Evolutionary conservation across 2,888 invertebrate species (phyloP).

Genomic region (Clitarchus hookeri): DNA sequence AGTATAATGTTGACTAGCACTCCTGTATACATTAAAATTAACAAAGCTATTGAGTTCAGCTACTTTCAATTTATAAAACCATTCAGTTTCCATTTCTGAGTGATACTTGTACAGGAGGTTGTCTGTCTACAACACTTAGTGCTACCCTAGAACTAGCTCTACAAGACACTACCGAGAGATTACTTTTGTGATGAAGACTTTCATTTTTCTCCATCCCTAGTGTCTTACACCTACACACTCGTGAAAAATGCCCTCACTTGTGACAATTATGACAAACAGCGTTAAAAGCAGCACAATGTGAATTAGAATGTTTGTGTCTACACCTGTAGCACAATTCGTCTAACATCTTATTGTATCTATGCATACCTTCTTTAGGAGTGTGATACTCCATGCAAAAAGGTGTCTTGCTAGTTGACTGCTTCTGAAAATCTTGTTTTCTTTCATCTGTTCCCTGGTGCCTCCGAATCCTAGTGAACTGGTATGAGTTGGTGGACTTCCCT

Average conservation of each 20-base stretch:
- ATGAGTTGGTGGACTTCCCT: neutral
- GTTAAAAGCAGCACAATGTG: neutral
- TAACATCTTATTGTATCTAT: neutral
- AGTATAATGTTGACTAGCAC: neutral
- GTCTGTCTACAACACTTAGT: neutral
- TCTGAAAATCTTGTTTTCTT: no score
- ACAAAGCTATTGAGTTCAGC: neutral
- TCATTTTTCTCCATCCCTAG: no score
- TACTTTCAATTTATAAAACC: neutral
- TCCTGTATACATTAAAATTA: neutral
- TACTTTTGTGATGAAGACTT: neutral
- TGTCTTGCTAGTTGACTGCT: no score
- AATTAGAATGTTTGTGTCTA: neutral
- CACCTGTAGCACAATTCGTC: neutral
- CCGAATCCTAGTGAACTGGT: no score
- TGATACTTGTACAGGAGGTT: neutral
- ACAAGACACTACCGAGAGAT: neutral
- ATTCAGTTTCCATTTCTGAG: neutral
- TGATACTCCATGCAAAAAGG: no score
- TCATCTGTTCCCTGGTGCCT: no score
- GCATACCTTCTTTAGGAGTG: neutral
- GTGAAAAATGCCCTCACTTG: no score
- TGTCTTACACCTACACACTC: no score
- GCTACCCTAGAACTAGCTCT: neutral
- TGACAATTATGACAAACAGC: no score